Evolutionary conservation across 2,888 invertebrate genomes (phyloP).

Genomic region (Eilema griseolum): DNA sequence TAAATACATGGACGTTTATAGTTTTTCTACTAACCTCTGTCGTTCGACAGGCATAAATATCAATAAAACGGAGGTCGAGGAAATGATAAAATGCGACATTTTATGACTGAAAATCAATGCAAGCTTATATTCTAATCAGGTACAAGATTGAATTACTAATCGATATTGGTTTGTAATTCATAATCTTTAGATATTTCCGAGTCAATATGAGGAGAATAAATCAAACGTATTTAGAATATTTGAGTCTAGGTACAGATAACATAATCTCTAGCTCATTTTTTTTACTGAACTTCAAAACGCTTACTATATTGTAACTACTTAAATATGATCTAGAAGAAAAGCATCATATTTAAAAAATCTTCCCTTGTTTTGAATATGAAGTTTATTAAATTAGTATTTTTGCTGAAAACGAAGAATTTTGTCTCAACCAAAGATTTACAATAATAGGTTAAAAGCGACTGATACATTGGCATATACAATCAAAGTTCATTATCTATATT

Average conservation of each 20-base stretch:
- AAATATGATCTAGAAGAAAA: too few species aligned
- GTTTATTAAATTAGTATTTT: neutral
- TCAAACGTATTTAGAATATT: too few species aligned
- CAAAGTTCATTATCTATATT: too few species aligned
- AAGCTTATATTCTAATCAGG: conserved; percentile 40
- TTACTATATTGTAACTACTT: too few species aligned
- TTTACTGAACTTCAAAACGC: too few species aligned
- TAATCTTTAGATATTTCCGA: conserved; percentile 31
- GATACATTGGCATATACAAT: neutral
- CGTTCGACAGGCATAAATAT: conserved; percentile 42
- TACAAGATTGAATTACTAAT: conserved; percentile 40
- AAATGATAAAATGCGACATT: conserved; percentile 66
- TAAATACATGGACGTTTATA: conserved; percentile 45
- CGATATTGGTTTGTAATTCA: conserved; percentile 31
- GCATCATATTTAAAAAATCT: neutral
- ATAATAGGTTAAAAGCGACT: too few species aligned
- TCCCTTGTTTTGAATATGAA: too few species aligned
- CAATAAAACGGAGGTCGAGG: conserved; percentile 56
- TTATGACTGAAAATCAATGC: conserved; percentile 60
- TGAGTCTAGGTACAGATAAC: too few species aligned
- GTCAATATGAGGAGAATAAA: conserved; percentile 28
- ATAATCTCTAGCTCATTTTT: too few species aligned
- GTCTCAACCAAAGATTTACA: neutral
- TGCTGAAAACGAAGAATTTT: neutral
- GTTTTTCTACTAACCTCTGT: conserved; percentile 41